Conservation (phyloP, 2,888 invertebrate species). For the Thera britannica region DNA sequence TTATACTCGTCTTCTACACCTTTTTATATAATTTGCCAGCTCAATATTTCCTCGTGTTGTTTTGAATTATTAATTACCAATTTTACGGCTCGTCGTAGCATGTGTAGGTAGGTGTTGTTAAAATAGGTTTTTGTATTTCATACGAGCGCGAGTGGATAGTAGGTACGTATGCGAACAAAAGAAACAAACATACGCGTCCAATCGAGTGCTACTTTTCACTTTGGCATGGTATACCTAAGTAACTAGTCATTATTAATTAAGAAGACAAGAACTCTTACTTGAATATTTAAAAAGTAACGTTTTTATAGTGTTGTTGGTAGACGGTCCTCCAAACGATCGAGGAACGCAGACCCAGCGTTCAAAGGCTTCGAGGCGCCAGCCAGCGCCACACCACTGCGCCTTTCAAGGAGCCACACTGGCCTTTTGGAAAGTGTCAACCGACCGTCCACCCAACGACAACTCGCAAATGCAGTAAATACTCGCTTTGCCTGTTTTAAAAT, state of each 20-base stretch:
- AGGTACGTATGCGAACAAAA: conserved; percentile 68
- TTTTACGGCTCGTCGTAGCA: conserved; percentile 42
- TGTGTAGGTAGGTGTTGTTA: conserved; percentile 51
- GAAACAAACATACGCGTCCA: conserved; percentile 77
- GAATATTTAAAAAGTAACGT: conserved; percentile 69
- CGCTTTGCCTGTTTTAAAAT: conserved; percentile 58
- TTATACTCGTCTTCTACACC: not conserved
- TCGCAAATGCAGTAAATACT: conserved; percentile 67
- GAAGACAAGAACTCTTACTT: conserved; percentile 1
- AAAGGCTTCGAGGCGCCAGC: conserved; percentile 47
- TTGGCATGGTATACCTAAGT: conserved; percentile 51
- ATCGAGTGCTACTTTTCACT: conserved; percentile 69
- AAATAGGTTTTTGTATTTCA: conserved; percentile 69
- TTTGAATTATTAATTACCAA: conserved; percentile 45
- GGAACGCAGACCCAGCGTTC: conserved; percentile 53
- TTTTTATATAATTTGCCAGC: conserved; percentile 12
- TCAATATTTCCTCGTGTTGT: conserved; percentile 19
- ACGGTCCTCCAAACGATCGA: conserved; percentile 48
- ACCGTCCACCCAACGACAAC: conserved; percentile 55
- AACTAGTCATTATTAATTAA: no score
- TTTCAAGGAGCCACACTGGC: conserved; percentile 56
- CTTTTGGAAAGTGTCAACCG: conserved; percentile 66
- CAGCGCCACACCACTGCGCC: conserved; percentile 27
- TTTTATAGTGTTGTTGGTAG: conserved; percentile 44
- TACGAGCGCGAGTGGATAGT: conserved; percentile 67